Conservation (phyloP, 2,113 vertebrate species). For the Hymenochirus boettgeri region DNA sequence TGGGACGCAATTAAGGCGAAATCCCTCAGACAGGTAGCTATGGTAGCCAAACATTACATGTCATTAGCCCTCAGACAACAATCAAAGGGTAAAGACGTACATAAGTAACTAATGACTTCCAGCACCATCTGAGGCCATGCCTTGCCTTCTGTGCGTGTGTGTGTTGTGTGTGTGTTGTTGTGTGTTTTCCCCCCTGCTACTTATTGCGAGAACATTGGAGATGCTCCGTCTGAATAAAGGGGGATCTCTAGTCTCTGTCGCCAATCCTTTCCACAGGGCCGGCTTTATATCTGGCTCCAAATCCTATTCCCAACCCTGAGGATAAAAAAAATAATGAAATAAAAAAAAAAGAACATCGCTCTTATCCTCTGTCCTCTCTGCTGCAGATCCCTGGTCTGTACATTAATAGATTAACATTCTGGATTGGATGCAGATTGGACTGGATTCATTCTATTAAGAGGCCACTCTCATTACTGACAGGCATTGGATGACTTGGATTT, state of each 20-base stretch:
- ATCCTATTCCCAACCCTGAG: constrained; percentile 1
- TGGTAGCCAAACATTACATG: constrained; percentile 30
- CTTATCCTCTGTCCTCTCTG: constrained; percentile 18
- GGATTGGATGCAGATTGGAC: constrained; percentile 42
- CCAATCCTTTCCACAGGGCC: constrained; percentile 7
- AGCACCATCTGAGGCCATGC: background rate
- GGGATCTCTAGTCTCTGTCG: constrained; percentile 1
- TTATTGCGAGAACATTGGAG: constrained; percentile 16
- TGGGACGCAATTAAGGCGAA: constrained; percentile 40
- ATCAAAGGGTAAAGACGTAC: no score
- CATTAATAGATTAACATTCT: constrained; percentile 54
- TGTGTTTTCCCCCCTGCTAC: background rate
- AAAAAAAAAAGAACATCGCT: constrained; percentile 39
- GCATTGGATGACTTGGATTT: no score
- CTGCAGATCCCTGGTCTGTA: constrained; percentile 47
- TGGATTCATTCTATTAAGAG: constrained; percentile 24
- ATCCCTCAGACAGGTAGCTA: constrained; percentile 37
- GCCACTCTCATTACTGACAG: constrained; percentile 32
- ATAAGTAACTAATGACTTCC: no score
- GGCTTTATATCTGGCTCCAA: constrained; percentile 14
- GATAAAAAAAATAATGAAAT: constrained; percentile 36
- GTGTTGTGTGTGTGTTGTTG: background rate
- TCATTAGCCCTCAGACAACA: no score
- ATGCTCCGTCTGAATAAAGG: background rate
- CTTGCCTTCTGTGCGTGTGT: background rate